A percentile compares a stretch with the other conserved stretches of the same genome.
Evolutionary conservation across 2,888 invertebrate species (phyloP).

Genomic region (Ecdyonurus torrentis): DNA sequence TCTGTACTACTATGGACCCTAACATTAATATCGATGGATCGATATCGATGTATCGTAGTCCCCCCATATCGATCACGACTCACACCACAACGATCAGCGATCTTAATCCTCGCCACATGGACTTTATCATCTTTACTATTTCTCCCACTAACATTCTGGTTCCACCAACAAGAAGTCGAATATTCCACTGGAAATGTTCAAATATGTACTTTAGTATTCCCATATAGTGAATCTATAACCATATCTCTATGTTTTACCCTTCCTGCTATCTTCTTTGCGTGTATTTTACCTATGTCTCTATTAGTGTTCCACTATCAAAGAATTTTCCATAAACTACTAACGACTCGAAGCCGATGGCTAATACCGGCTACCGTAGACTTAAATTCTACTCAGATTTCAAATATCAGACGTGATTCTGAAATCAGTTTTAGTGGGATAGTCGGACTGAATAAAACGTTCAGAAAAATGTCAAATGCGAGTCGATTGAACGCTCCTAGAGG

Average conservation of each 20-base stretch:
- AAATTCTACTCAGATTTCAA: constrained; percentile 16
- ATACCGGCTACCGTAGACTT: not conserved
- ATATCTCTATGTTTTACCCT: constrained; percentile 33
- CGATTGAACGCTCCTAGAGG: constrained; percentile 7
- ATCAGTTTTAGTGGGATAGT: constrained; percentile 31
- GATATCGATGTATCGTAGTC: constrained; percentile 35
- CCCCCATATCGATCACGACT: constrained; percentile 36
- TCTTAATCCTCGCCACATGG: constrained; percentile 30
- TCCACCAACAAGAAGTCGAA: constrained; percentile 20
- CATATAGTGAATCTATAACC: constrained; percentile 28
- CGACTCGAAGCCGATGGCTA: constrained; percentile 33
- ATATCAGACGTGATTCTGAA: constrained; percentile 28
- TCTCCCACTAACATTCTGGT: constrained; percentile 35
- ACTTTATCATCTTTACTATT: constrained; percentile 29
- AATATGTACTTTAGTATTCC: constrained; percentile 37
- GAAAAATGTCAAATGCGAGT: constrained; percentile 27
- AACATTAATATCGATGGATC: constrained; percentile 37
- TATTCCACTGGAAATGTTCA: not conserved
- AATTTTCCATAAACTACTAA: constrained; percentile 34
- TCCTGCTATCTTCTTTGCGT: constrained; percentile 30
- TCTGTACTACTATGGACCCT: constrained; percentile 39
- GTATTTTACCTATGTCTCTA: constrained; percentile 32
- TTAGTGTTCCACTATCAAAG: constrained; percentile 32
- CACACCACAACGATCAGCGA: constrained; percentile 23
- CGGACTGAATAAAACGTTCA: constrained; percentile 26